Conservation (phyloP, 2,888 invertebrate genomes). For the Drosophila anomelani region DNA sequence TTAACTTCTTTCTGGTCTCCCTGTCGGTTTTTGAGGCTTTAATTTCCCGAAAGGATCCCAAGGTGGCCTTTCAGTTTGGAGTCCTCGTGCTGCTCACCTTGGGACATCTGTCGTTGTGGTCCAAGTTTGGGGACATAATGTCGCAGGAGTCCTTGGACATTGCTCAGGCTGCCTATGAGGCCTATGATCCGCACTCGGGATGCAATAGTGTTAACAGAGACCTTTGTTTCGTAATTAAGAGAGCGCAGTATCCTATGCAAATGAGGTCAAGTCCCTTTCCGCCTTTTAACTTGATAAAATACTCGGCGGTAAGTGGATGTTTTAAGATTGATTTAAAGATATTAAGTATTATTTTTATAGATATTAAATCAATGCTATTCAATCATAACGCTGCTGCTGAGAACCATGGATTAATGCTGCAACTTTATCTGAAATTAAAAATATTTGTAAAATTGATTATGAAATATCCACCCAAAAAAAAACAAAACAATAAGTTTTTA, state of each 20-base stretch:
- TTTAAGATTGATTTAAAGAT: accelerated
- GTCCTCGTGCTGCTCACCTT: slow-evolving; percentile 16
- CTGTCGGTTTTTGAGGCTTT: slow-evolving; percentile 24
- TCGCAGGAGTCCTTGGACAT: slow-evolving; percentile 9
- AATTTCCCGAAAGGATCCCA: slow-evolving; percentile 17
- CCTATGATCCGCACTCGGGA: background rate
- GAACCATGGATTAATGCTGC: slow-evolving; percentile 8
- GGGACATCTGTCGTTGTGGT: slow-evolving; percentile 29
- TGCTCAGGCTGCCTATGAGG: slow-evolving; percentile 20
- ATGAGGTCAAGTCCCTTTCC: slow-evolving; percentile 30
- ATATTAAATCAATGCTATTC: slow-evolving; percentile 28
- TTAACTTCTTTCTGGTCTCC: slow-evolving; percentile 20
- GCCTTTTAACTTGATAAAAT: slow-evolving; percentile 22
- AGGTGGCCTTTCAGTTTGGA: slow-evolving; percentile 9
- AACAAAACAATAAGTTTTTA: slow-evolving; percentile 13
- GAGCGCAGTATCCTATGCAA: slow-evolving; percentile 4
- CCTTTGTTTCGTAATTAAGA: slow-evolving; percentile 4
- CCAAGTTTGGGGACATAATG: background rate
- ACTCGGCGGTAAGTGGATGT: slow-evolving; percentile 7
- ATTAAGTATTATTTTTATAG: background rate
- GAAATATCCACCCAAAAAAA: background rate
- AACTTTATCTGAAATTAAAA: background rate
- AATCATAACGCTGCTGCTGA: slow-evolving; percentile 24
- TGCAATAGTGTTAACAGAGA: background rate
- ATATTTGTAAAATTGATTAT: background rate